phyloP scores from a whole-genome alignment of 2,113 vertebrate species.

The Potamarius usumacintae region DNA sequence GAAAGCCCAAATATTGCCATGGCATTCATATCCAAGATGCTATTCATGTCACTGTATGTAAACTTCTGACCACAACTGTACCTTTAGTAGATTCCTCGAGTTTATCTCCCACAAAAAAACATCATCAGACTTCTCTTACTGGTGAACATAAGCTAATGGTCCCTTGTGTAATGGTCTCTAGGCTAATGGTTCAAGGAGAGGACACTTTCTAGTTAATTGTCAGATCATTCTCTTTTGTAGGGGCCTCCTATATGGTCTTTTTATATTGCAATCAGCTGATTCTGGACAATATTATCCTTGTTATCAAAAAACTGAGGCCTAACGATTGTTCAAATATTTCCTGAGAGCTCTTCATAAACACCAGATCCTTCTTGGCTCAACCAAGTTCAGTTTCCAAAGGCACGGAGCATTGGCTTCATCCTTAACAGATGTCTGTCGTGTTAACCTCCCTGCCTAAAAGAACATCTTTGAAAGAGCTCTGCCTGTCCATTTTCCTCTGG shows the following conservation, averaged over 20 bases:
- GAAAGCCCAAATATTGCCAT: too few relatives aligned
- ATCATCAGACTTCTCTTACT: neutral
- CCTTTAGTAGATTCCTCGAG: neutral
- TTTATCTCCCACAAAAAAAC: neutral
- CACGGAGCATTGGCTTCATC: neutral
- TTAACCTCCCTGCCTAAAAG: slow-evolving; percentile 18
- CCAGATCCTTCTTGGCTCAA: neutral
- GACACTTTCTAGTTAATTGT: neutral
- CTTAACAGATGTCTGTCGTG: slow-evolving; percentile 10
- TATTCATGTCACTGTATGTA: too few relatives aligned
- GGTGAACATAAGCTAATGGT: neutral
- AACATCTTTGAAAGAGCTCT: slow-evolving; percentile 28
- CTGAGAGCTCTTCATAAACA: neutral
- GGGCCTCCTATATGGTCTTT: neutral
- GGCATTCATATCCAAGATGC: too few relatives aligned
- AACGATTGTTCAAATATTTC: neutral
- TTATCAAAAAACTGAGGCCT: neutral
- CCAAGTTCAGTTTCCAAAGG: neutral
- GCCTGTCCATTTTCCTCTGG: neutral
- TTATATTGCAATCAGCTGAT: neutral
- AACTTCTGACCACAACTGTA: neutral
- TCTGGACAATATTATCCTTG: neutral
- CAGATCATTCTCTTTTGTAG: neutral
- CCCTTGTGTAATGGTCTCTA: too few relatives aligned
- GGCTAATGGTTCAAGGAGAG: neutral